A percentile compares a stretch with the other conserved stretches of the same genome.
These are phyloP conservation scores for Danio kyathit DNA, from an alignment of 2,797 vertebrate genomes.

Conservation along the genomic window DNA sequence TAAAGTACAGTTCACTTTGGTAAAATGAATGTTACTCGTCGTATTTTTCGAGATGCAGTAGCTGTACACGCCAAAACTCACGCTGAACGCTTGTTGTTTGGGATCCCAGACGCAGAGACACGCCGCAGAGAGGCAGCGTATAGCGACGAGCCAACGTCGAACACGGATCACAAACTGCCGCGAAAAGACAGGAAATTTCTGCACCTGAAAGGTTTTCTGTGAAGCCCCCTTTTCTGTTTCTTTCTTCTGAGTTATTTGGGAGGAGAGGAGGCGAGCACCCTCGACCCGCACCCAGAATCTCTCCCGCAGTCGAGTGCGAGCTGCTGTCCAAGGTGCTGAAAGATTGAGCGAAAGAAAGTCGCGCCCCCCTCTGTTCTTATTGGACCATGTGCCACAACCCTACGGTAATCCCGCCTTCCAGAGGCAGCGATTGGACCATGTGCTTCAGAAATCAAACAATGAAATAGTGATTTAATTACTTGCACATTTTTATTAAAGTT, in stretches of 20 bases:
- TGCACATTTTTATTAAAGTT: not conserved
- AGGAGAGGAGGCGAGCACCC: constrained; percentile 11
- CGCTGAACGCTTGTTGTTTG: constrained; percentile 54
- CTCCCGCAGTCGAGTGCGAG: constrained; percentile 67
- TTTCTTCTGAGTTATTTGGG: not conserved
- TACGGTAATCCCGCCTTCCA: constrained; percentile 34
- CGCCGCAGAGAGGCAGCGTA: constrained; percentile 66
- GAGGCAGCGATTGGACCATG: constrained; percentile 44
- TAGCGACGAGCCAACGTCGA: constrained; percentile 61
- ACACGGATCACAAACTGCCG: constrained; percentile 7
- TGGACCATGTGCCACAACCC: not conserved
- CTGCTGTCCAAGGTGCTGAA: constrained; percentile 77
- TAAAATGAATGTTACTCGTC: not conserved
- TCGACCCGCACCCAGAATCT: constrained; percentile 53
- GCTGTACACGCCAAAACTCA: constrained; percentile 22
- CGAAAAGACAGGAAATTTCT: not conserved
- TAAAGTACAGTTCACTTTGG: constrained; percentile 20
- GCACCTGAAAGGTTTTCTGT: not conserved
- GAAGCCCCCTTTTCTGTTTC: not conserved
- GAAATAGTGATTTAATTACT: constrained; percentile 39
- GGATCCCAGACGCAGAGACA: constrained; percentile 45
- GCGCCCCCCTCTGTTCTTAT: constrained; percentile 28
- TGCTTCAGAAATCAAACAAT: constrained; percentile 36
- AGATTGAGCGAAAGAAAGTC: constrained; percentile 19
- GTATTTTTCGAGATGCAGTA: not conserved